Base-by-base conservation (phyloP, 1,140 invertebrate genomes). In the Drosophila quadrilineata region DNA sequence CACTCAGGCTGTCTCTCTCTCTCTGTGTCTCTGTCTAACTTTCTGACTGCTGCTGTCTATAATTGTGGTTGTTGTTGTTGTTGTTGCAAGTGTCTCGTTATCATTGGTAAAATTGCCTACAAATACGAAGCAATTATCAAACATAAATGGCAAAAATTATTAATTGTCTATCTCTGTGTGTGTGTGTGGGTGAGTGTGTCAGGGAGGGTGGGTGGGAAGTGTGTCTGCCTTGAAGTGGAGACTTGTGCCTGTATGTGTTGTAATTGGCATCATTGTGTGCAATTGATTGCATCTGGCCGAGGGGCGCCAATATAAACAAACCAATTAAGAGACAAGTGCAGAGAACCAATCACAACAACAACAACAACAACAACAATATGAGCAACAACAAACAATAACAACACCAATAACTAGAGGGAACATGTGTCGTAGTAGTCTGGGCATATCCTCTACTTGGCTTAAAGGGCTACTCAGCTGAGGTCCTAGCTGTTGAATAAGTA, bases 271-370 rank as follows among this genome's bases (percentile, higher is more conserved):
- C 77, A 77, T 84, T 84, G 77, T 85, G 73, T 77, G 77, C 77
- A 84, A 84, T 84, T 84, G 77, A 84, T 84, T 84, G 77, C 77
- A 84, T 84, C 73, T 77, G 60, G 66, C 73, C 69, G 57, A 62
- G 73, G 79, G 77, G 74, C 74, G 79, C 69, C 77, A 84, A 84
- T 77, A 85, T 84, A 84, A 84, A 84, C 77, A 84, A 84, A 84
- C 77, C 77, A 84, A 84, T 84, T 84, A 84, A 76, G 73, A 43
- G 41, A 58, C 73, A 84, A 84, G 70, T 71, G 73, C 57, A 72
- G 65, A 63, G 36, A 36, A 28, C 69, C 58, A 58, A 52, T 52
- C 64, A 57, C 36, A 46, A 36, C 36, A 67, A 41, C 46, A 46
- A 35, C 36, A 50, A 60, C 21, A 41, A 22, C 24, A 58, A 31